phyloP scores from a whole-genome alignment of 2,113 vertebrate species.

The Gymnarchus niloticus region DNA sequence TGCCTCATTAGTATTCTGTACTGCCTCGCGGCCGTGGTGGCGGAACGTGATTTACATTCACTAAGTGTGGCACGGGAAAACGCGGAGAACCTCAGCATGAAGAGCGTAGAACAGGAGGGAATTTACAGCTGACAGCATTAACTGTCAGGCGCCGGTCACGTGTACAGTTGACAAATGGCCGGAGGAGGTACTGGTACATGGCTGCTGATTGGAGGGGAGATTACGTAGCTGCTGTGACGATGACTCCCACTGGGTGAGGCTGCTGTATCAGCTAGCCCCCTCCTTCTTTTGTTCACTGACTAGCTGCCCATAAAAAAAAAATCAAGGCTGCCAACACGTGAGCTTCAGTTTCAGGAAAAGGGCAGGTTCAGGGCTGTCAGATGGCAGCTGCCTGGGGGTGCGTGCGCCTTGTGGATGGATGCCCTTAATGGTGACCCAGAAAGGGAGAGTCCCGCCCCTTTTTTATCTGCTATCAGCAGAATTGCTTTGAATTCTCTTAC shows the following conservation, averaged over 20 bases:
- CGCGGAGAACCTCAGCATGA: not conserved
- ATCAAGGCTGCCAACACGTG: not conserved
- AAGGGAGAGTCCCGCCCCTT: not conserved
- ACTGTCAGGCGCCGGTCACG: not conserved
- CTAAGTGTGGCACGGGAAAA: conserved; percentile 1
- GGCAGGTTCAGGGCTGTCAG: not conserved
- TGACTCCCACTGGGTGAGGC: not conserved
- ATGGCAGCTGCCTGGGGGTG: not conserved
- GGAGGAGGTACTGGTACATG: not conserved
- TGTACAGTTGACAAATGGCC: not conserved
- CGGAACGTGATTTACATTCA: not conserved
- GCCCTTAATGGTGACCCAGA: not conserved
- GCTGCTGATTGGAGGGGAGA: not conserved
- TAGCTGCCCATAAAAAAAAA: not conserved
- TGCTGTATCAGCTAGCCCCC: not conserved
- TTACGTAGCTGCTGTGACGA: not conserved
- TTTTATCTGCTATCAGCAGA: not conserved
- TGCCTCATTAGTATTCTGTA: not conserved
- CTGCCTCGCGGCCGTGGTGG: not conserved
- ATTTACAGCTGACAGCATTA: not conserved
- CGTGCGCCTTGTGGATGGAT: not conserved
- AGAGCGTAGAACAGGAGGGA: not conserved
- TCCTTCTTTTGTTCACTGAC: not conserved
- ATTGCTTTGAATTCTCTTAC: not conserved
- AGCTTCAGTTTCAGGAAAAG: not conserved